Evolutionary conservation across 1,140 invertebrate species (phyloP), one percentile per base, ranked within the genome.

Genomic region (Lethrus apterus): DNA sequence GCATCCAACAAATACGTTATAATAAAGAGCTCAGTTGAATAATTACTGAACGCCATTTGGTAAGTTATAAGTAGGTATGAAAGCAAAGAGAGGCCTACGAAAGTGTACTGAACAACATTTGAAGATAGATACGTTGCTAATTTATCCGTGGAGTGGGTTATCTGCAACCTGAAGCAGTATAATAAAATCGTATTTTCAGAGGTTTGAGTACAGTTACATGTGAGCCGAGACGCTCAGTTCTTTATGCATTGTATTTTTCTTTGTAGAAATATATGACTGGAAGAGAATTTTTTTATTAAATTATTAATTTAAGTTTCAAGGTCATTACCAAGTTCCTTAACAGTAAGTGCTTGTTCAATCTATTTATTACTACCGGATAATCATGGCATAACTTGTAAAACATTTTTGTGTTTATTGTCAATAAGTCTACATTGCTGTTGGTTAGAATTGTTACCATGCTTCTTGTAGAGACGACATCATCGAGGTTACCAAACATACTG

Each of bases 401-500:
- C 17, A n/a, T 47, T 33, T 24, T 17, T 2, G 46, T 41, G 3
- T n/a, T 17, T 31, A 47, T 40, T 8, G 26, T 36, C 13, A 47
- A 33, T 31, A 47, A 14, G 14, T 47, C 46, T 1, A 41, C 36
- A n/a, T 34, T 24, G 10, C 21, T 20, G 17, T 13, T 34, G 14
- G 33, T 31, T 11, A 41, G 14, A 26, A 47, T 18, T 9, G 36
- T 30, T 19, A 38, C 33, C 46, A 47, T 47, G 21, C 46, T 47
- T 33, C 46, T 38, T 9, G 35, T 38, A 23, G 15, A 10, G 9
- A 21, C 19, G 24, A 41, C 14, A 34, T 47, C 35, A 20, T 47
- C 46, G 32, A 47, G 24, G n/a, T 47, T 47, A 31, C 46, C 46
- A 32, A 47, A 47, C 9, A 47, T 10, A 40, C 46, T 47, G 20